phyloP scores from a whole-genome alignment of 2,888 invertebrate genomes.

The Rhamphomyia laevipes region DNA sequence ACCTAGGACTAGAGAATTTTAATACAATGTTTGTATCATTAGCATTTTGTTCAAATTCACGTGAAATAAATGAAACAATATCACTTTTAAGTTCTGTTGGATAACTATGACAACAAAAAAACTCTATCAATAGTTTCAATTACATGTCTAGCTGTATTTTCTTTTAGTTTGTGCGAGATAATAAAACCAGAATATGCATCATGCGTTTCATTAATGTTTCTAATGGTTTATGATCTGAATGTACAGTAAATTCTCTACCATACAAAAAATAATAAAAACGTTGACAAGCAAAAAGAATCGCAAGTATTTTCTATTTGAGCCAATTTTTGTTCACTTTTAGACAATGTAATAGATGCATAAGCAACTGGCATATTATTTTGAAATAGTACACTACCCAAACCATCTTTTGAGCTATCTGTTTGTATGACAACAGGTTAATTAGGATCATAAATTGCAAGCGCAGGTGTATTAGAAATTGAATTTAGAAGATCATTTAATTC shows the following conservation, averaged over 20 bases:
- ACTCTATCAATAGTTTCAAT: neutral
- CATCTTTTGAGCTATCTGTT: slow-evolving; percentile 19
- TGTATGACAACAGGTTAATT: slow-evolving; percentile 21
- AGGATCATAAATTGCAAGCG: slow-evolving; percentile 12
- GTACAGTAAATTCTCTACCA: slow-evolving; percentile 17
- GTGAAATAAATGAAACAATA: neutral
- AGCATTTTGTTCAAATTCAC: neutral
- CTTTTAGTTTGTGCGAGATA: neutral
- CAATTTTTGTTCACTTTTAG: slow-evolving; percentile 22
- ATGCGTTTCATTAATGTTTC: slow-evolving; percentile 18
- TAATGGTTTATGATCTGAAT: slow-evolving; percentile 21
- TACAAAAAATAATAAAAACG: slow-evolving; percentile 27
- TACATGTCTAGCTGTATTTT: neutral
- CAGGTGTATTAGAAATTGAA: slow-evolving; percentile 6
- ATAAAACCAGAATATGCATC: neutral
- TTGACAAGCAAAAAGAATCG: slow-evolving; percentile 23
- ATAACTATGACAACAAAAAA: neutral
- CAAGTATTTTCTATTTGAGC: slow-evolving; percentile 32
- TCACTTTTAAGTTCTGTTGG: neutral
- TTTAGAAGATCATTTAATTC: slow-evolving; percentile 9
- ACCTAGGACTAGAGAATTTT: neutral
- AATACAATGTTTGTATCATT: neutral
- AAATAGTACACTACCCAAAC: slow-evolving; percentile 24
- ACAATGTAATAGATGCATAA: slow-evolving; percentile 26
- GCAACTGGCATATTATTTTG: slow-evolving; percentile 25